These are phyloP conservation scores for Sorex maritimensis DNA, from an alignment of 2,797 vertebrate species.

Conservation along the genomic window DNA sequence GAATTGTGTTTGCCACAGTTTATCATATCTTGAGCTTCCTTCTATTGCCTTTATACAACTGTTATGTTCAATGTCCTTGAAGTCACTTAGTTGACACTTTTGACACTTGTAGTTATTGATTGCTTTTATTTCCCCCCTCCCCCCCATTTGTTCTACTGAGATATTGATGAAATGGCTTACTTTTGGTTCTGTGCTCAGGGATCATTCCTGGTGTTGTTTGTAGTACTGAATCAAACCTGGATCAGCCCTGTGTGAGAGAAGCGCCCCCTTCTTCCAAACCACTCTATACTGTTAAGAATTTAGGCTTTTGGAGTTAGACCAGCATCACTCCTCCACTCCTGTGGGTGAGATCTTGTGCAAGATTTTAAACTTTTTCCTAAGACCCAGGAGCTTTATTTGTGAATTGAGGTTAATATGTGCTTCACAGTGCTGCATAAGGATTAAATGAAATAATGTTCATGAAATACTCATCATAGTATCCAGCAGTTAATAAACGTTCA, in stretches of 20 bases:
- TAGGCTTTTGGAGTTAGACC: constrained; percentile 24
- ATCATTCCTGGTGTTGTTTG: too few relatives aligned
- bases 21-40: background rate
- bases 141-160: background rate
- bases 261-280: background rate
- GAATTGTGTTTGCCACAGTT: constrained; percentile 23
- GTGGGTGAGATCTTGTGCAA: constrained; percentile 23
- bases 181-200: too few relatives aligned
- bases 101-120: constrained; percentile 6
- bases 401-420: constrained; percentile 23
- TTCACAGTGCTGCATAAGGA: background rate
- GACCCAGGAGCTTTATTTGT: constrained; percentile 1
- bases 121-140: background rate
- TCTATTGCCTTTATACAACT: background rate
- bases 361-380: constrained; percentile 47
- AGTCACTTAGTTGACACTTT: constrained; percentile 17
- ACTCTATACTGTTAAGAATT: constrained; percentile 1
- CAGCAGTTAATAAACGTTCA: constrained; percentile 18
- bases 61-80: background rate
- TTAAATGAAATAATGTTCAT: constrained; percentile 39
- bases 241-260: too few relatives aligned
- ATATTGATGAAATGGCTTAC: background rate
- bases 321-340: background rate
- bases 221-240: too few relatives aligned
- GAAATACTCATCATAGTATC: background rate